phyloP scores from a whole-genome alignment of 2,797 vertebrate genomes.

The Crax fasciolata region DNA sequence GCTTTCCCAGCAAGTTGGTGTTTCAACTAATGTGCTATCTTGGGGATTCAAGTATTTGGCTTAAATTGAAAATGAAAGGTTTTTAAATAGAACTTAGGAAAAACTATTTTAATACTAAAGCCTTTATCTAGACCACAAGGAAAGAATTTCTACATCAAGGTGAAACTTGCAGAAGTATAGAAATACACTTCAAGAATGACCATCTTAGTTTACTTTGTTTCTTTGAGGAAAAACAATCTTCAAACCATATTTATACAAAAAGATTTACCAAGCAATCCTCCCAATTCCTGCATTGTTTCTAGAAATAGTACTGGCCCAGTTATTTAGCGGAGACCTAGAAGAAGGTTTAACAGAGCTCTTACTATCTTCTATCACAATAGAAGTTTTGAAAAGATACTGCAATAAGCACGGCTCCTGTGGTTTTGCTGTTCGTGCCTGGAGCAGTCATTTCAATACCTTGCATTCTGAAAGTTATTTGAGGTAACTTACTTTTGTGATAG shows the following conservation, averaged over 20 bases:
- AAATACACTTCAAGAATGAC: background rate
- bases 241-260: background rate
- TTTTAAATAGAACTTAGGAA: background rate
- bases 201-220: background rate
- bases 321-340: background rate
- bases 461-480: background rate
- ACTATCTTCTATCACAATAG: background rate
- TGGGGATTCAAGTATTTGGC: background rate
- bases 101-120: background rate
- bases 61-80: background rate
- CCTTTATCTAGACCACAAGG: background rate
- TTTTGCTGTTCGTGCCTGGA: background rate
- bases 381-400: background rate
- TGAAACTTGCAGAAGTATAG: background rate
- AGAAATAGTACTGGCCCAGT: background rate
- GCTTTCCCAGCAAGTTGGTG: background rate
- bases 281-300: background rate
- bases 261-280: background rate
- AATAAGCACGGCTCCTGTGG: background rate
- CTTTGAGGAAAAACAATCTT: background rate
- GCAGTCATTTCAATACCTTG: background rate
- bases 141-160: background rate
- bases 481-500: constrained; percentile 76
- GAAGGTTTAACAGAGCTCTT: background rate
- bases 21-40: background rate